Base-by-base conservation (phyloP, 2,113 vertebrate species). In the Galeopterus variegatus region DNA sequence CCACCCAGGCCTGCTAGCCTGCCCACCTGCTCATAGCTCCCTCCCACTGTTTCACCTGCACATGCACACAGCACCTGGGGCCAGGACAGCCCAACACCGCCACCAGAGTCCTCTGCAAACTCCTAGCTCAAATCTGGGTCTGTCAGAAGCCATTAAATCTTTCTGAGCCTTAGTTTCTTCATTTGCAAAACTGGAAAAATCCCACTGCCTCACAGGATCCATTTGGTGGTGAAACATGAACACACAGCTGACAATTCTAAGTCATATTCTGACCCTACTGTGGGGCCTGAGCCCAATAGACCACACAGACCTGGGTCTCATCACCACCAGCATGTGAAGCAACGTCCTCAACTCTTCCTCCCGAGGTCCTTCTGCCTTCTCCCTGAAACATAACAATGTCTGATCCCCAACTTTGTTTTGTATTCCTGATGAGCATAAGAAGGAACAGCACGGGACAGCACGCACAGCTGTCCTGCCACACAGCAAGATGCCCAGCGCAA, bases 401-500 rank as follows among this genome's bases (percentile, higher is more conserved):
- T 41, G 41, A 41, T 41, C 41, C 41, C 41, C 41, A 41, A 41
- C 41, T 41, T 41, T 41, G 41, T 41, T 41, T 41, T 41, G 41
- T 41, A 41, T 41, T 41, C 41, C 41, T 41, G 41, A 41, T 41
- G 41, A 41, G 41, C 41, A 4, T 41, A 41, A 41, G 41, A 41
- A 41, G 41, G 41, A 41, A 41, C 41, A 41, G 41, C 41, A 41
- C 41, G n/a, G 54, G 18, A 21, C 1, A n/a, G 19, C 45, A 2
- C 73, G 21, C 8, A 2, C 19, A 6, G 45, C 62, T 8, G 28
- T 19, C 21, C 36, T 3, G 1, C 21, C n/a, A 33, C n/a, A 33
- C 2, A 8, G 58, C 73, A 33, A 19, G 31, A 0, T 33, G 19
- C 19, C 62, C n/a, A 3, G 0, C 8, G 18, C 28, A 24, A 17